Conservation (phyloP, 2,888 invertebrate genomes). For the Drosophila quinaria region DNA sequence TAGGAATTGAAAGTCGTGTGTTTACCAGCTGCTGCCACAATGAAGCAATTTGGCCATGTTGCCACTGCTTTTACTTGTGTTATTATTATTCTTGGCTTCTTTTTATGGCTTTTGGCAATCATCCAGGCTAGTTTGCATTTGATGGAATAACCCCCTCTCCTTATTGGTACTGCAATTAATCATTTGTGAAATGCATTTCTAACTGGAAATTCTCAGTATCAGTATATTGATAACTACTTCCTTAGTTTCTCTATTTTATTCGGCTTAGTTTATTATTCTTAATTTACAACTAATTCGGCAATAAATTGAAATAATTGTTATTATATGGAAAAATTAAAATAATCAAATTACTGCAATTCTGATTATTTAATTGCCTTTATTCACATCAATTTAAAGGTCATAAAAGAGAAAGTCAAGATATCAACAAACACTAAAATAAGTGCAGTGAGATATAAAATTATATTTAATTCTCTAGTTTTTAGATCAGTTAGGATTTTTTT, state of each 20-base stretch:
- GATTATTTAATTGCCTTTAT: background rate
- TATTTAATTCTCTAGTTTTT: background rate
- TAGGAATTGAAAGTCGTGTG: constrained; percentile 47
- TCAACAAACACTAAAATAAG: too few relatives aligned
- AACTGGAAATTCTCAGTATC: background rate
- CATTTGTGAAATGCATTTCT: constrained; percentile 22
- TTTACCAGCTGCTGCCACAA: constrained; percentile 60
- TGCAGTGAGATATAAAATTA: background rate
- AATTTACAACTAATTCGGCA: background rate
- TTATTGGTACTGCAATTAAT: constrained; percentile 38
- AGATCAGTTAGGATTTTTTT: too few relatives aligned
- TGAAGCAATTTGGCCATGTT: constrained; percentile 60
- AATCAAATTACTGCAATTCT: background rate
- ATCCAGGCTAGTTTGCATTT: constrained; percentile 26
- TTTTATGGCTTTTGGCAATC: constrained; percentile 31
- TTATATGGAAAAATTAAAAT: background rate
- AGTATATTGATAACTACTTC: background rate
- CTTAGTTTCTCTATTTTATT: background rate
- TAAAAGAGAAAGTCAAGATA: background rate
- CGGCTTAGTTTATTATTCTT: background rate
- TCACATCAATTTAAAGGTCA: background rate
- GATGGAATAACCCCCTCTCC: background rate
- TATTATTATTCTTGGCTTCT: constrained; percentile 37
- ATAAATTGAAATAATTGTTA: background rate
- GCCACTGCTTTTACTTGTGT: constrained; percentile 31